phyloP scores from a whole-genome alignment of 2,797 vertebrate genomes.

The Onychomys arenicola region DNA sequence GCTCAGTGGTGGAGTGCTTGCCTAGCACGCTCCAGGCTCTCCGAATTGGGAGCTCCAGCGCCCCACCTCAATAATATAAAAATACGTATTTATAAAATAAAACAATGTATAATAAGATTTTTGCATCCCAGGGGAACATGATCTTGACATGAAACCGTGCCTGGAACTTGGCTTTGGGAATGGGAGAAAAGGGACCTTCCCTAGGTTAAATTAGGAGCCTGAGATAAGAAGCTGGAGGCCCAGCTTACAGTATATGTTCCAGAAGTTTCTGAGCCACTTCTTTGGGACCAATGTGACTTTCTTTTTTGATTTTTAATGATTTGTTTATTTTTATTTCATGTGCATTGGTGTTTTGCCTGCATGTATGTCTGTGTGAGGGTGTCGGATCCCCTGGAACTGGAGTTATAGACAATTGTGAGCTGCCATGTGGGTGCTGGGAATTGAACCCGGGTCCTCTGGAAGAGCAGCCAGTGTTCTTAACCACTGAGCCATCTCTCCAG shows the following conservation, averaged over 20 bases:
- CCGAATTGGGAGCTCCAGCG: not conserved
- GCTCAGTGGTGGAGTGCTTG: not conserved
- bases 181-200: not conserved
- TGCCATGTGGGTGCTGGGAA: not conserved
- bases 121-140: constrained; percentile 17
- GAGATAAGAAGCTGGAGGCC: constrained; percentile 29
- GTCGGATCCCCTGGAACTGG: not conserved
- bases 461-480: not conserved
- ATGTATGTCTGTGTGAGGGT: not conserved
- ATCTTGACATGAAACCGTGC: not conserved
- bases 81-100: not conserved
- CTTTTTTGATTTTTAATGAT: not conserved
- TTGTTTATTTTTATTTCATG: not conserved
- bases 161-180: constrained; percentile 18
- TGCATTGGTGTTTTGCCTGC: not conserved
- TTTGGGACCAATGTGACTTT: constrained; percentile 66
- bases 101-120: not conserved
- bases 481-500: not conserved
- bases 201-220: constrained; percentile 32
- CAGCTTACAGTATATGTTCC: constrained; percentile 28
- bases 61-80: not conserved
- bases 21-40: not conserved
- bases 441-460: not conserved
- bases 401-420: not conserved
- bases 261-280: constrained; percentile 77